A percentile compares a stretch with the other conserved stretches of the same genome.
These are phyloP conservation scores for Heliconius ethilla DNA, from an alignment of 2,888 invertebrate species.

Conservation along the genomic window DNA sequence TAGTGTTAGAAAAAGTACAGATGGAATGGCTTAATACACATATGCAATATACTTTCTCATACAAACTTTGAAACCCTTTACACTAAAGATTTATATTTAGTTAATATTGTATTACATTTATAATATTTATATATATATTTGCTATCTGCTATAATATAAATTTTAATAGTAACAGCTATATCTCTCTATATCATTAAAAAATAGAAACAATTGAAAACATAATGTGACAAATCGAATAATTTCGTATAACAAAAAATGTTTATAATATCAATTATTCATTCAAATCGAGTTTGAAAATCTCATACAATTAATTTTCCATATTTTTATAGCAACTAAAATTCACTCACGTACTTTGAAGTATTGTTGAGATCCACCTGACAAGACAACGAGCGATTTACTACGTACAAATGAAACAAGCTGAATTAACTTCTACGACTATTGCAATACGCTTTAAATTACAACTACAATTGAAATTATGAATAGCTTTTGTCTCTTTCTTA, in stretches of 20 bases:
- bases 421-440: conserved; percentile 23
- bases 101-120: no score
- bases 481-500: conserved; percentile 49
- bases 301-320: conserved; percentile 65
- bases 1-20: neutral
- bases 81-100: no score
- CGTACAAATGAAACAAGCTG: conserved; percentile 35
- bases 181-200: neutral
- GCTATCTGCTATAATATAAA: no score
- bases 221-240: conserved; percentile 21
- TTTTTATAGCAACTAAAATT: conserved; percentile 66
- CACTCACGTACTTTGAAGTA: conserved; percentile 68
- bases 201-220: conserved; percentile 4
- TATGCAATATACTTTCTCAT: neutral
- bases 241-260: conserved; percentile 13
- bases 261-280: conserved; percentile 41
- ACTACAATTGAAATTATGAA: neutral
- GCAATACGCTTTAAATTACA: conserved; percentile 19
- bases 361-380: conserved; percentile 62
- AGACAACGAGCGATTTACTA: conserved; percentile 72
- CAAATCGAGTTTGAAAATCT: conserved; percentile 43
- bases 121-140: no score
- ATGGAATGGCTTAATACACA: neutral
- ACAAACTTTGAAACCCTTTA: no score
- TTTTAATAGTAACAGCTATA: neutral